Conservation (phyloP, 2,888 invertebrate genomes). For the Pammene aurita region DNA sequence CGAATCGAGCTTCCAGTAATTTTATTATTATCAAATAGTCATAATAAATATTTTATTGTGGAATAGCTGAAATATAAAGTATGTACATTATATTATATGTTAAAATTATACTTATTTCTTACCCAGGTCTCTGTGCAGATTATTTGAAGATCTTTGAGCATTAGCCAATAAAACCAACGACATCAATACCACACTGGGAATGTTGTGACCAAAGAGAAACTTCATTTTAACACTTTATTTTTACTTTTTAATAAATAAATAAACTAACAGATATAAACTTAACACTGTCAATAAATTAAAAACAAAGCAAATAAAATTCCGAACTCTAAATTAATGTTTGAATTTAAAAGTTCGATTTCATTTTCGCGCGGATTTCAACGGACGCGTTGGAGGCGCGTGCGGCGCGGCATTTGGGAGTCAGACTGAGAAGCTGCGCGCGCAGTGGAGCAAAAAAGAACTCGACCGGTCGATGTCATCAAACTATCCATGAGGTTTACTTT, state of each 20-base stretch:
- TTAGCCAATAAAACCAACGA: conserved; percentile 72
- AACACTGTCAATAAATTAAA: conserved; percentile 22
- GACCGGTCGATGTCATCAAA: conserved; percentile 63
- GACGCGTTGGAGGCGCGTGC: conserved; percentile 63
- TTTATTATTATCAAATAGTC: too few relatives aligned
- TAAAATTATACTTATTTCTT: conserved; percentile 52
- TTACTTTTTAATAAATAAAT: conserved; percentile 41
- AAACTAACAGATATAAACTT: conserved; percentile 32
- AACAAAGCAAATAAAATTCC: conserved; percentile 33
- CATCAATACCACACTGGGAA: conserved; percentile 72
- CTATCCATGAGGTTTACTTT: conserved; percentile 7
- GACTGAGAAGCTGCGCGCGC: conserved; percentile 54
- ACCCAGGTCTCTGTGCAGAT: conserved; percentile 72
- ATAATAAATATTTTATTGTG: too few relatives aligned
- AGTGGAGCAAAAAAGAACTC: conserved; percentile 60
- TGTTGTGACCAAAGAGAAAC: conserved; percentile 64
- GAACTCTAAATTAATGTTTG: conserved; percentile 43
- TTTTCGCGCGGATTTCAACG: conserved; percentile 66
- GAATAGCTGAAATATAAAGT: neutral
- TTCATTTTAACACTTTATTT: conserved; percentile 55
- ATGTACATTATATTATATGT: neutral
- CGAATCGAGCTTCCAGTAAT: too few relatives aligned
- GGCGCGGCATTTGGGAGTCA: conserved; percentile 57
- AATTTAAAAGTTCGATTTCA: conserved; percentile 68
- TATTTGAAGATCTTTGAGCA: conserved; percentile 72